Base-by-base conservation (phyloP, 2,113 vertebrate genomes). In the Perca fluviatilis region DNA sequence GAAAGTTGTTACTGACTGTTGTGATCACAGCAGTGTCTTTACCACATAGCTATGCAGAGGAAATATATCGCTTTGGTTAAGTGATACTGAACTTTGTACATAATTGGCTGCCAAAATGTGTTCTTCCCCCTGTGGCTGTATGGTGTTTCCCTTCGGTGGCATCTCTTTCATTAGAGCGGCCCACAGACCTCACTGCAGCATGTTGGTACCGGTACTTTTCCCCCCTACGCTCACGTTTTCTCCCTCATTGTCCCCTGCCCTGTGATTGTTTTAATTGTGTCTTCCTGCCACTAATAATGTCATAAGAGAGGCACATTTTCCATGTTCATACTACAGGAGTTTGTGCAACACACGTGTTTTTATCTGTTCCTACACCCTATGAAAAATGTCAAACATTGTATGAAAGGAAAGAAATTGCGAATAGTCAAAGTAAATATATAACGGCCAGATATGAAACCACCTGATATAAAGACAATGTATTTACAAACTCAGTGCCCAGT, bases 31-130 rank as follows among this genome's bases (percentile, higher is more conserved):
- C 80, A 82, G 90, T 79, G 76, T 83, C 65, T 86, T 83, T 57
- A 90, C 88, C 88, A 71, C 88, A 91, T 62, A 63, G 79, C 56
- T 86, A 81, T n/a, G 16, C 66, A 69, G 75, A 85, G 89, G 83
- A 93, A 92, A 89, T 87, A 84, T 83, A 87, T 69, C 43, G 74
- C 91, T 92, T 90, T 92, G 87, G 84, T 93, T 83, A 91, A 93
- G 85, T 89, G 89, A 86, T 90, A 83, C 78, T 94, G 91, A 95
- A 94, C 94, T 94, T 90, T 93, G 80, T 89, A 87, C 93, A 90
- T 89, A 93, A 91, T 90, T 94, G 92, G 91, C 88, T 76, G 54
- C 80, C 75, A 70, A 77, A 79, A 81, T 16, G 21, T 80, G 83
- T 82, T 92, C 88, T 87, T 86, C 88, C 87, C 89, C 85, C 81